These are phyloP conservation scores for Eristalinus aeneus DNA, from an alignment of 2,888 invertebrate species.

Conservation along the genomic window DNA sequence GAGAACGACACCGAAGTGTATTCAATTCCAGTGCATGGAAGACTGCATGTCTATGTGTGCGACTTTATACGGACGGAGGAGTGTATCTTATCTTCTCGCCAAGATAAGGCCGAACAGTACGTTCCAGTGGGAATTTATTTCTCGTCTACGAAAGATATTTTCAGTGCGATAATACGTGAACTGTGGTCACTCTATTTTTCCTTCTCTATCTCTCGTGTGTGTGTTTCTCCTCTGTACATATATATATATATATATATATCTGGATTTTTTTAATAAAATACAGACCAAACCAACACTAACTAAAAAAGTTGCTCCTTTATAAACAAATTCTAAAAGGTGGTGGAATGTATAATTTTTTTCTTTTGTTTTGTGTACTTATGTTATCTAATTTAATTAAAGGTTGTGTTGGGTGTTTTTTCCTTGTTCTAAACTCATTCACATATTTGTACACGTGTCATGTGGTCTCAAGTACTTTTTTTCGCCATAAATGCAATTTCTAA, in stretches of 20 bases:
- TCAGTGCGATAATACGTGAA: conserved; percentile 47
- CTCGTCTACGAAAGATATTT: conserved; percentile 62
- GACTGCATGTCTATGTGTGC: conserved; percentile 14
- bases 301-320: conserved; percentile 28
- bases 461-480: conserved; percentile 61
- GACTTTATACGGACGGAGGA: conserved; percentile 17
- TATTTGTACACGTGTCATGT: conserved; percentile 23
- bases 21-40: conserved; percentile 43
- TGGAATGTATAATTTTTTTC: conserved; percentile 26
- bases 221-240: background rate
- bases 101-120: conserved; percentile 58
- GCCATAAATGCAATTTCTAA: background rate
- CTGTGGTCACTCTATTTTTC: conserved; percentile 30
- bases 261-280: background rate
- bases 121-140: conserved; percentile 61
- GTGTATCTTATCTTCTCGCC: conserved; percentile 60
- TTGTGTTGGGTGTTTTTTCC: conserved; percentile 17
- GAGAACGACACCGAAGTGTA: conserved; percentile 40
- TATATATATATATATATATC: background rate
- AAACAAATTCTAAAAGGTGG: conserved; percentile 42
- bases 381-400: conserved; percentile 64
- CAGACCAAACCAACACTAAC: conserved; percentile 31
- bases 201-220: conserved; percentile 12
- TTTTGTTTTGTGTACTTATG: conserved; percentile 35
- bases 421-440: background rate